Evolutionary conservation across 2,888 invertebrate species (phyloP).

Genomic region (Heliconius sara): DNA sequence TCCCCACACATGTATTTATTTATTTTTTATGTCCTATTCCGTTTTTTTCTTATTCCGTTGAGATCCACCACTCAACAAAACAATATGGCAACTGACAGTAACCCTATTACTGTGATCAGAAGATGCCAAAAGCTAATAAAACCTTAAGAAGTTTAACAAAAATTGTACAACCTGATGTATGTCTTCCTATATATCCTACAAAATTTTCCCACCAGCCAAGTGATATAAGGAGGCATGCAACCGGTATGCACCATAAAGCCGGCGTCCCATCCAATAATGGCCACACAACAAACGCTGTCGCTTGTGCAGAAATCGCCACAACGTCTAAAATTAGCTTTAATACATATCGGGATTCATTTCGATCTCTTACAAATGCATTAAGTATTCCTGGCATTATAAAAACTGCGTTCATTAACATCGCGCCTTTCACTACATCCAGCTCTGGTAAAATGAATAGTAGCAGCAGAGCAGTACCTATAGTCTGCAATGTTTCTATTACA

Average conservation of each 20-base stretch:
- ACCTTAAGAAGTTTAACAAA: background rate
- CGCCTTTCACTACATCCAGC: conserved; percentile 91
- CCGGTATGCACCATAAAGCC: conserved; percentile 85
- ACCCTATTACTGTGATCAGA: background rate
- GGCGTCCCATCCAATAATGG: conserved; percentile 82
- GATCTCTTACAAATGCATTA: conserved; percentile 82
- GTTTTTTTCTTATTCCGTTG: background rate
- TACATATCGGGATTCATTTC: conserved; percentile 62
- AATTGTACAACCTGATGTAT: conserved; percentile 60
- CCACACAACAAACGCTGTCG: conserved; percentile 88
- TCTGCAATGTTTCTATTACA: conserved; percentile 90
- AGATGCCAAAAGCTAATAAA: background rate
- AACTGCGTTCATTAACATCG: conserved; percentile 93
- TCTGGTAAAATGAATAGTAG: conserved; percentile 90
- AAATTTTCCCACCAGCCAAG: conserved; percentile 94
- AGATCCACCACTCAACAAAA: no score
- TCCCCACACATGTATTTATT: no score
- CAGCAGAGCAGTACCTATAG: conserved; percentile 90
- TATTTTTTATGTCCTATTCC: no score
- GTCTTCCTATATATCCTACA: conserved; percentile 72
- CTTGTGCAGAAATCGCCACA: conserved; percentile 86
- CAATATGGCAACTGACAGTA: no score
- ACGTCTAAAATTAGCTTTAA: conserved; percentile 81
- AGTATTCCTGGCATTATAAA: conserved; percentile 92
- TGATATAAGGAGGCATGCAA: conserved; percentile 87